Percentiles rank a stretch among this genome's conserved stretches.
Evolutionary conservation across 2,888 invertebrate species (phyloP).

Genomic region (Eupithecia insigniata): DNA sequence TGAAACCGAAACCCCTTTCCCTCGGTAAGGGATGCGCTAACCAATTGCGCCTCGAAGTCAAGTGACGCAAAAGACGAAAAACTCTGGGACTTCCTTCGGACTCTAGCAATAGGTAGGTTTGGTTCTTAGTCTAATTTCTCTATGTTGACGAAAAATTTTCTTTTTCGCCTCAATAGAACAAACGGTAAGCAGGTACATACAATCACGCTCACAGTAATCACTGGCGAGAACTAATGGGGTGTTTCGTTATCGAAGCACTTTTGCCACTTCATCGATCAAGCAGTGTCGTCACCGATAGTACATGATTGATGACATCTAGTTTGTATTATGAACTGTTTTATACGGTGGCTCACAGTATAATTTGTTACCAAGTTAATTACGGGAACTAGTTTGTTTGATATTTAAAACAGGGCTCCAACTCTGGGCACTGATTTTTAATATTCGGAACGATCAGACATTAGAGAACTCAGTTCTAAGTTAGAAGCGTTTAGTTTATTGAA

Average conservation of each 20-base stretch:
- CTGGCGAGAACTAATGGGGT: constrained; percentile 58
- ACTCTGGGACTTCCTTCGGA: too few relatives aligned
- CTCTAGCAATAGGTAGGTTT: too few relatives aligned
- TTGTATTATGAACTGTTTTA: constrained; percentile 45
- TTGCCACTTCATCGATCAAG: constrained; percentile 69
- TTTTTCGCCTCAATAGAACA: background rate
- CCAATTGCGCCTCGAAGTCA: too few relatives aligned
- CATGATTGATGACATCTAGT: constrained; percentile 61
- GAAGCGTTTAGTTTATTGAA: background rate
- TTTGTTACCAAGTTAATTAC: constrained; percentile 34
- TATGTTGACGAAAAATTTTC: background rate
- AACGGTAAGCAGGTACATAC: constrained; percentile 10
- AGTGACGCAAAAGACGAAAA: too few relatives aligned
- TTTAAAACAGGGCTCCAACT: constrained; percentile 16
- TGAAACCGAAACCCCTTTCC: too few relatives aligned
- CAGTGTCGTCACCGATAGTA: constrained; percentile 55
- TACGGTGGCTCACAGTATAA: constrained; percentile 21
- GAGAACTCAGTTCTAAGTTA: background rate
- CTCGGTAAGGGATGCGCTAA: too few relatives aligned
- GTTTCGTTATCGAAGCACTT: constrained; percentile 58
- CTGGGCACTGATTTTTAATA: background rate
- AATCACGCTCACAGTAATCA: constrained; percentile 22
- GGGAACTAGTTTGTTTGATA: constrained; percentile 30
- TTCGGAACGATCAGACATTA: background rate
- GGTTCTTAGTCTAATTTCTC: too few relatives aligned